Evolutionary conservation across 2,113 vertebrate species (phyloP).

Genomic region (Butastur rufipennis): DNA sequence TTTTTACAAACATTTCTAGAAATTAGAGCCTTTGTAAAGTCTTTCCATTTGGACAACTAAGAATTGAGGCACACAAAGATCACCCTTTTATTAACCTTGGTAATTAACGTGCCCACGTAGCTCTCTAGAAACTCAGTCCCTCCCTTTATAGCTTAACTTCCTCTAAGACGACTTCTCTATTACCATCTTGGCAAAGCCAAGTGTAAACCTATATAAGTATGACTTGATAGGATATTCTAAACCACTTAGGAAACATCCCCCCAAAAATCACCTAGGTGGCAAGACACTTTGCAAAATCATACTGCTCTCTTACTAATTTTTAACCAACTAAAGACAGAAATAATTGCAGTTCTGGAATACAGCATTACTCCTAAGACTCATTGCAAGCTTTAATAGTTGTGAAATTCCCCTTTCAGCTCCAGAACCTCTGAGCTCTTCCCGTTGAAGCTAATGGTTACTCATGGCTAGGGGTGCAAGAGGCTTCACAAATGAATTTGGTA

Average conservation of each 20-base stretch:
- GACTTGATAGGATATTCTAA: background rate
- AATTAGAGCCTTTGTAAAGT: background rate
- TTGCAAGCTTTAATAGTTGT: background rate
- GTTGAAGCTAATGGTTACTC: background rate
- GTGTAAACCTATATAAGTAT: accelerated
- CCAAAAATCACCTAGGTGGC: background rate
- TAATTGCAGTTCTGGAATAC: background rate
- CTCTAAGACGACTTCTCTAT: background rate
- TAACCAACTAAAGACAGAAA: background rate
- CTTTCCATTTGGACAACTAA: background rate
- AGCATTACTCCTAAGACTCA: background rate
- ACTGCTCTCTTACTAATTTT: background rate
- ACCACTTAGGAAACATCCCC: background rate
- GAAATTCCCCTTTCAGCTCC: background rate
- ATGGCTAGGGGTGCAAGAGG: background rate
- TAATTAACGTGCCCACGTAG: background rate
- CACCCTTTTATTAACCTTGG: background rate
- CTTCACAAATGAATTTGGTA: background rate
- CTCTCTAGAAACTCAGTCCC: conserved; percentile 8
- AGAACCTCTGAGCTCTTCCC: background rate
- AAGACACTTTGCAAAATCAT: background rate
- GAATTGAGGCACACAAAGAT: background rate
- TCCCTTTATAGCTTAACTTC: background rate
- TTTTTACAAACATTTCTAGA: background rate
- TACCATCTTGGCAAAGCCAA: background rate